phyloP scores from a whole-genome alignment of 2,113 vertebrate genomes.

The Phodopus roborovskii region DNA sequence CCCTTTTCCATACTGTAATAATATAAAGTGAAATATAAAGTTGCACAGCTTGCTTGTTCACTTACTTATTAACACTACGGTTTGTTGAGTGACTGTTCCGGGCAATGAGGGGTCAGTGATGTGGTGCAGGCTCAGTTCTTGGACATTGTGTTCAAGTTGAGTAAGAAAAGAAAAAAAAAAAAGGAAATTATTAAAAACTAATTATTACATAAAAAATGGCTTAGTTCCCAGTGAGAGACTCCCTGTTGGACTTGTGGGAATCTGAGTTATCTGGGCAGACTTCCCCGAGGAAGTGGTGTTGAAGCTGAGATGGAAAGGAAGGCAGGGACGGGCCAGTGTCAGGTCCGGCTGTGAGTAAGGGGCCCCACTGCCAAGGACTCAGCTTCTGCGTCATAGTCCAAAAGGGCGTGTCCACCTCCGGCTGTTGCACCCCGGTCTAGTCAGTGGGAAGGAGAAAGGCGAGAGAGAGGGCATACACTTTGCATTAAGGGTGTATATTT shows the following conservation, averaged over 20 bases:
- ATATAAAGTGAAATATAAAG: not conserved
- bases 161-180: not conserved
- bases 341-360: not conserved
- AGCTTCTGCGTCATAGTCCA: not conserved
- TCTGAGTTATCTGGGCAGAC: not conserved
- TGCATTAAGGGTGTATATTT: not conserved
- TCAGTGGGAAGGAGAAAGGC: not conserved
- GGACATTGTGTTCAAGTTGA: conserved; percentile 10
- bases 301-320: not conserved
- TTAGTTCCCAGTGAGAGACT: not conserved
- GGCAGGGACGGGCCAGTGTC: not conserved
- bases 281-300: not conserved
- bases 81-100: not conserved
- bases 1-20: not conserved
- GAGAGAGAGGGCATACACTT: not conserved
- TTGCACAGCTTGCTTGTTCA: not conserved
- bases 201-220: conserved; percentile 3
- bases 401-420: not conserved
- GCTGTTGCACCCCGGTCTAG: not conserved
- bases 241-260: not conserved
- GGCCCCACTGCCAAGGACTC: not conserved
- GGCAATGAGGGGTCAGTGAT: not conserved
- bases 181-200: not conserved
- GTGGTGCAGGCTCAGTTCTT: conserved; percentile 8
- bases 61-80: not conserved